Percentiles rank a stretch among this genome's conserved stretches.
These are phyloP conservation scores for Ophion ellenae DNA, from an alignment of 2,888 invertebrate genomes.

Conservation along the genomic window DNA sequence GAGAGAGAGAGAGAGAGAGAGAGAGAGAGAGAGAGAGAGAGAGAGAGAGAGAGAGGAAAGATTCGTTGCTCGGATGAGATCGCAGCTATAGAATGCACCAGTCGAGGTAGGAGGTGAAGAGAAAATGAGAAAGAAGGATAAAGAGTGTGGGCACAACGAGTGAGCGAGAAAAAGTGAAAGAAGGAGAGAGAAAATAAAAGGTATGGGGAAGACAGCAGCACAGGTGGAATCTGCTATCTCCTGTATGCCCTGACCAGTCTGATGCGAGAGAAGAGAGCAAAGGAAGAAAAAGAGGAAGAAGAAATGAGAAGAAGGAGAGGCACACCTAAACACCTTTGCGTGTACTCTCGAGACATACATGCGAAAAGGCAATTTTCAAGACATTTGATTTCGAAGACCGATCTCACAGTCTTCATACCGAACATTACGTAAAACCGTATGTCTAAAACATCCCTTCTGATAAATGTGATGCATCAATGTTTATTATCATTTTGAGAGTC, in stretches of 20 bases:
- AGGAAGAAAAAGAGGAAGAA: constrained; percentile 33
- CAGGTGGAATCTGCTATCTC: constrained; percentile 82
- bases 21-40: constrained; percentile 23
- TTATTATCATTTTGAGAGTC: too few species aligned
- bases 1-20: constrained; percentile 46
- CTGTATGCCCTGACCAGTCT: constrained; percentile 59
- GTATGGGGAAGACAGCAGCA: constrained; percentile 77
- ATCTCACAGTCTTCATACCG: too few species aligned
- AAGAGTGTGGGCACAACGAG: constrained; percentile 16
- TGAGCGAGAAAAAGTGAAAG: constrained; percentile 4
- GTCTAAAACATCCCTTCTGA: too few species aligned
- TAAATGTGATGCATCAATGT: too few species aligned
- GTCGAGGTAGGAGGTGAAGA: constrained; percentile 19
- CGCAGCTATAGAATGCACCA: constrained; percentile 15
- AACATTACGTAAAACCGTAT: too few species aligned
- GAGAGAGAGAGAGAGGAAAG: constrained; percentile 63
- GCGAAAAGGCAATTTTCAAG: not conserved
- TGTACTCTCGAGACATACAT: constrained; percentile 72
- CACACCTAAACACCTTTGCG: constrained; percentile 81
- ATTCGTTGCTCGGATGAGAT: constrained; percentile 50
- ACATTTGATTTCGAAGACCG: constrained; percentile 8
- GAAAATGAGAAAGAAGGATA: constrained; percentile 38
- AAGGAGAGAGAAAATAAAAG: constrained; percentile 28
- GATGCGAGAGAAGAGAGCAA: constrained; percentile 59
- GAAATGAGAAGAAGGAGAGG: constrained; percentile 53